Evolutionary conservation across 2,797 vertebrate species (phyloP).

Genomic region (Pteronotus mesoamericanus): DNA sequence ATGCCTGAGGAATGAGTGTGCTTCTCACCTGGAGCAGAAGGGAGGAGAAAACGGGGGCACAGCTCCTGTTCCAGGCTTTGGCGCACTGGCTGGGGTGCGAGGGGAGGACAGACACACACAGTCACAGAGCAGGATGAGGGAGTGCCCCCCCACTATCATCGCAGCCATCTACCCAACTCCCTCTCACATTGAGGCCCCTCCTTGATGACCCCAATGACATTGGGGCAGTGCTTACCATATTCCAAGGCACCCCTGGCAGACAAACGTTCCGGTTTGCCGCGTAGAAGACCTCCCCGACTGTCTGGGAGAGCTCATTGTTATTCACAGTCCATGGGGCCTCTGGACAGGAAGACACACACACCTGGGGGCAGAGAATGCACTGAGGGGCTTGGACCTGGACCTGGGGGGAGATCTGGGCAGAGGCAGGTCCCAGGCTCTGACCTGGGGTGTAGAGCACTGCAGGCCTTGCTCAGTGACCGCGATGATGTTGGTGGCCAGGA

Average conservation of each 20-base stretch:
- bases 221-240: conserved; percentile 75
- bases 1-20: not conserved
- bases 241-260: conserved; percentile 79
- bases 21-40: conserved; percentile 82
- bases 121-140: not conserved
- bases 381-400: not conserved
- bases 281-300: not conserved
- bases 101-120: not conserved
- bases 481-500: conserved; percentile 81
- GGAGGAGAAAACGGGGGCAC: conserved; percentile 85
- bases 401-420: not conserved
- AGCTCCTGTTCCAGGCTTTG: conserved; percentile 81
- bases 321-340: conserved; percentile 22
- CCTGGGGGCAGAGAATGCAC: conserved; percentile 71
- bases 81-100: conserved; percentile 70
- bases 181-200: not conserved
- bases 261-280: conserved; percentile 74
- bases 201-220: fast-evolving
- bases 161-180: not conserved
- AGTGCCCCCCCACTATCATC: not conserved
- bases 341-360: conserved; percentile 88
- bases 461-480: conserved; percentile 81
- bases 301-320: fast-evolving
- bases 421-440: conserved; percentile 53
- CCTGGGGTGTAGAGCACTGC: conserved; percentile 92